Evolutionary conservation across 2,797 vertebrate genomes (phyloP).

Genomic region (Sebastolobus altivelis): DNA sequence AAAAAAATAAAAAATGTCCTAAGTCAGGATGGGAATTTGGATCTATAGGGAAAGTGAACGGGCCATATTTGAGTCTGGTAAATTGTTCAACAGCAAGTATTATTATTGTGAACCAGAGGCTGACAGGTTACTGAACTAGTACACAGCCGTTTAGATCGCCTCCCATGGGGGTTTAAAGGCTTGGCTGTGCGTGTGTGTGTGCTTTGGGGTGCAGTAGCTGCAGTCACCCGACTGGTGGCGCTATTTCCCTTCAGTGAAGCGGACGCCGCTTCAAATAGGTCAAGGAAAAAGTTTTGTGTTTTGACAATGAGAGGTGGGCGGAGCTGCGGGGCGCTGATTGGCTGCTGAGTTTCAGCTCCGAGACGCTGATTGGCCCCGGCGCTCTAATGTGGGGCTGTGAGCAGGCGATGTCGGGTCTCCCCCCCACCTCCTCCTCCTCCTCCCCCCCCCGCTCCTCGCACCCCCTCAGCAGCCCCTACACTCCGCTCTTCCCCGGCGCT

Average conservation of each 20-base stretch:
- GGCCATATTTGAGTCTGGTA: neutral
- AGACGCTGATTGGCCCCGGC: slow-evolving; percentile 78
- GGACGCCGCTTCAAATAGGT: slow-evolving; percentile 70
- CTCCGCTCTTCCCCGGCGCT: slow-evolving; percentile 64
- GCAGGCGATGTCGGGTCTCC: slow-evolving; percentile 70
- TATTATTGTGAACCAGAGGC: neutral
- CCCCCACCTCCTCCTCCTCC: slow-evolving; percentile 23
- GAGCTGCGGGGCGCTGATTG: slow-evolving; percentile 76
- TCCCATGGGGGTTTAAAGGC: slow-evolving; percentile 1
- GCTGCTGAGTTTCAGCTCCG: slow-evolving; percentile 71
- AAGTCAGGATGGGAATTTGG: neutral
- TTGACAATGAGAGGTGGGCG: slow-evolving; percentile 80
- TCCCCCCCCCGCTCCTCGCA: slow-evolving; percentile 34
- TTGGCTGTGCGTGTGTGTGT: neutral
- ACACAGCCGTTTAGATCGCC: slow-evolving; percentile 16
- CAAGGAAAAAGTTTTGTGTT: slow-evolving; percentile 86
- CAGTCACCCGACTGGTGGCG: slow-evolving; percentile 68
- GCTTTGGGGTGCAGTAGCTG: slow-evolving; percentile 32
- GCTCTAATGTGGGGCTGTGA: slow-evolving; percentile 65
- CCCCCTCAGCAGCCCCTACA: slow-evolving; percentile 51
- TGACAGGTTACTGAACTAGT: slow-evolving; percentile 8
- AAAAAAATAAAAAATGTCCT: neutral
- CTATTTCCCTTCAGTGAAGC: slow-evolving; percentile 76
- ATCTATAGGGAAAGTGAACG: neutral
- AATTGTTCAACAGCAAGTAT: neutral